phyloP scores from a whole-genome alignment of 2,797 vertebrate species.

The Microctenopoma steveboyesi region DNA sequence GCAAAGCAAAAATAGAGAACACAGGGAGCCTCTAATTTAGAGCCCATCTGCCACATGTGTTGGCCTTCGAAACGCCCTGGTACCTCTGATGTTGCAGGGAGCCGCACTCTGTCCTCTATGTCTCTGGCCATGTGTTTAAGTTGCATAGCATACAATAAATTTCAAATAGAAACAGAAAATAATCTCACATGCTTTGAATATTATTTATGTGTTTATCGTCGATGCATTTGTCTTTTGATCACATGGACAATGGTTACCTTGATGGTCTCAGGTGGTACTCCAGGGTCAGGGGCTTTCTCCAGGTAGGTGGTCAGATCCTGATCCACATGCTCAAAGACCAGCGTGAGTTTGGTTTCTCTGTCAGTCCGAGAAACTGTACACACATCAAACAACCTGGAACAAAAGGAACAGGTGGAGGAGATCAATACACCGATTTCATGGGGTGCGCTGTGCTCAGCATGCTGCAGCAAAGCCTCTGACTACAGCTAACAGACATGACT shows the following conservation, averaged over 20 bases:
- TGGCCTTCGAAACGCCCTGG: conserved; percentile 74
- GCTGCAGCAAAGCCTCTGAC: not conserved
- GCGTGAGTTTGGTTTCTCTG: conserved; percentile 96
- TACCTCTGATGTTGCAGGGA: conserved; percentile 76
- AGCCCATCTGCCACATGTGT: conserved; percentile 82
- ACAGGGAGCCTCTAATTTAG: conserved; percentile 80
- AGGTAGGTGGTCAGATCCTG: conserved; percentile 99
- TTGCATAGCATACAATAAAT: conserved; percentile 34
- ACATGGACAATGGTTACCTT: conserved; percentile 84
- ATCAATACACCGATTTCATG: conserved; percentile 43
- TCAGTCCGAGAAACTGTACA: conserved; percentile 97
- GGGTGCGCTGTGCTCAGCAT: not conserved
- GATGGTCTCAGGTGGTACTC: conserved; percentile 96
- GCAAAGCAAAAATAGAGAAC: conserved; percentile 80
- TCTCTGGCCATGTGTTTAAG: conserved; percentile 55
- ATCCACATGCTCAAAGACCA: conserved; percentile 99
- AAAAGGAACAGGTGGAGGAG: conserved; percentile 50
- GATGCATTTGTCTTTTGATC: not conserved
- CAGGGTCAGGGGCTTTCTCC: conserved; percentile 97
- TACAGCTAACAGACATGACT: not conserved
- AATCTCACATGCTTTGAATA: conserved; percentile 10
- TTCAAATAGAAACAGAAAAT: conserved; percentile 28
- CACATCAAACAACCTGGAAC: conserved; percentile 93
- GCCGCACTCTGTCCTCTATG: conserved; percentile 53
- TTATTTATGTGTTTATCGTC: not conserved